These are phyloP conservation scores for Mimas tiliae DNA, from an alignment of 2,888 invertebrate genomes.

Conservation along the genomic window DNA sequence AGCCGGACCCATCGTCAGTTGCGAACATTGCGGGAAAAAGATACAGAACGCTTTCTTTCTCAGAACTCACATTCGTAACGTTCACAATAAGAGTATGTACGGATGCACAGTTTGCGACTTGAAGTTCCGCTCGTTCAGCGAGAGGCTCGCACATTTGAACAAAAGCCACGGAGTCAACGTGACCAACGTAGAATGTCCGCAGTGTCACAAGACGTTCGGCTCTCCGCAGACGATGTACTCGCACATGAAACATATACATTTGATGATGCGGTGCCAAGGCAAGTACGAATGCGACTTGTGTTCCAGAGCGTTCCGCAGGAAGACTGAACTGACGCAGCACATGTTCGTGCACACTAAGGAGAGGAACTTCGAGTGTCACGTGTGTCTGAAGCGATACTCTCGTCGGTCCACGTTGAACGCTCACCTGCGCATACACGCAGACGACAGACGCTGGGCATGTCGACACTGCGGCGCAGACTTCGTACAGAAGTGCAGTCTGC, in stretches of 20 bases:
- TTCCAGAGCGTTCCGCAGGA: conserved; percentile 35
- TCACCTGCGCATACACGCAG: conserved; percentile 34
- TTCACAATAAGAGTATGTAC: conserved; percentile 50
- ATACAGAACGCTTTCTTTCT: conserved; percentile 34
- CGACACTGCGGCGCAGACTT: conserved; percentile 48
- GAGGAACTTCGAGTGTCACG: conserved; percentile 28
- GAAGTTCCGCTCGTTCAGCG: conserved; percentile 32
- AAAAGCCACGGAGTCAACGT: conserved; percentile 38
- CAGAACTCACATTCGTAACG: conserved; percentile 48
- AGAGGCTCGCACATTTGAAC: conserved; percentile 38
- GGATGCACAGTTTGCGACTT: conserved; percentile 42
- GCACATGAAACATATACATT: conserved; percentile 39
- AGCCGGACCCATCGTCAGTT: conserved; percentile 33
- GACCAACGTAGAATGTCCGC: conserved; percentile 39
- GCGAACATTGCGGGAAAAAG: conserved; percentile 39
- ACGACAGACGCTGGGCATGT: conserved; percentile 50
- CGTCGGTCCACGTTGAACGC: background rate
- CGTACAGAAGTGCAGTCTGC: conserved; percentile 53
- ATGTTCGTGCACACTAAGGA: conserved; percentile 25
- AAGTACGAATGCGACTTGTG: conserved; percentile 37
- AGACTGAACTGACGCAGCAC: conserved; percentile 29
- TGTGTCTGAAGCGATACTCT: conserved; percentile 25
- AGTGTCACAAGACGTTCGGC: conserved; percentile 39
- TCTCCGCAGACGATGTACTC: conserved; percentile 34
- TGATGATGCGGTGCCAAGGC: conserved; percentile 31